phyloP scores from a whole-genome alignment of 2,888 invertebrate species.

The Leucoma salicis region DNA sequence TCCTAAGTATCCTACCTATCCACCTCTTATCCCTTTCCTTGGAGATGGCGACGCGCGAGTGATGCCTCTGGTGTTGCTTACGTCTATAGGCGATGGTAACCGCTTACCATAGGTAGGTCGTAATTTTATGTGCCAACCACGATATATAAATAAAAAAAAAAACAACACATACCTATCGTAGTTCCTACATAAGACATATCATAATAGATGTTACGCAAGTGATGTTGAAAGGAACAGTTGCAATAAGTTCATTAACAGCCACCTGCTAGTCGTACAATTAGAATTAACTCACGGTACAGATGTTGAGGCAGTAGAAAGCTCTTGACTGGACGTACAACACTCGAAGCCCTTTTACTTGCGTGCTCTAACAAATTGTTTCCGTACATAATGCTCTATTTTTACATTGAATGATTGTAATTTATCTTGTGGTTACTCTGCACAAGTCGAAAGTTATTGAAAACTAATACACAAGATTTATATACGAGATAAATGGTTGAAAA shows the following conservation, averaged over 20 bases:
- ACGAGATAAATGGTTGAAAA: too few species aligned
- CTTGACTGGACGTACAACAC: conserved; percentile 31
- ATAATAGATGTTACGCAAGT: conserved; percentile 22
- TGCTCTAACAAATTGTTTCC: conserved; percentile 19
- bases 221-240: conserved; percentile 27
- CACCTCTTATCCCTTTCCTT: too few species aligned
- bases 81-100: too few species aligned
- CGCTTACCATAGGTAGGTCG: too few species aligned
- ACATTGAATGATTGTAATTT: neutral
- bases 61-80: too few species aligned
- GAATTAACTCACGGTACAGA: conserved; percentile 29
- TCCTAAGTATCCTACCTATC: too few species aligned
- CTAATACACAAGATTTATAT: too few species aligned
- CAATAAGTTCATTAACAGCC: conserved; percentile 34
- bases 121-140: too few species aligned
- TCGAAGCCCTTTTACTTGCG: conserved; percentile 24
- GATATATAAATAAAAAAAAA: too few species aligned
- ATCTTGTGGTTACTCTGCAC: neutral
- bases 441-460: neutral
- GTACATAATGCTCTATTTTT: conserved; percentile 7
- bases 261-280: conserved; percentile 45
- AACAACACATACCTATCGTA: too few species aligned
- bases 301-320: conserved; percentile 40
- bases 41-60: too few species aligned
- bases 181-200: conserved; percentile 5